Conservation (phyloP, 2,113 vertebrate species). For the Synchiropus splendidus region DNA sequence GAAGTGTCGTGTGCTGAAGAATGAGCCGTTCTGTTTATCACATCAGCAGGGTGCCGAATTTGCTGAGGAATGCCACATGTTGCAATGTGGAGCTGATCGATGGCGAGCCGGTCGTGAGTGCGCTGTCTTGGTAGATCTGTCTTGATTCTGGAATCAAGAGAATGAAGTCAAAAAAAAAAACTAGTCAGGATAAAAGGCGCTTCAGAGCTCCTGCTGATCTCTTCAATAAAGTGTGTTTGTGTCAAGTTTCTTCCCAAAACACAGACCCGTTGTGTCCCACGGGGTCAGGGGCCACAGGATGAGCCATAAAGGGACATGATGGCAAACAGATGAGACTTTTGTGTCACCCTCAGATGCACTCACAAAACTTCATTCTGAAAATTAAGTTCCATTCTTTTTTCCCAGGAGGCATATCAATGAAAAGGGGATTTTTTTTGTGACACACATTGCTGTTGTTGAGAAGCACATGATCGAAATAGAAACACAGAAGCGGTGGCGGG, state of each 20-base stretch:
- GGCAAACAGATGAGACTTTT: conserved; percentile 34
- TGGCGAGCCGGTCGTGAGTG: no score
- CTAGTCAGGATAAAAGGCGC: conserved; percentile 5
- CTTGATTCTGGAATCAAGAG: no score
- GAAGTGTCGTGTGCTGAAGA: conserved; percentile 29
- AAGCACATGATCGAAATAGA: no score
- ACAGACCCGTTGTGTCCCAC: conserved; percentile 40
- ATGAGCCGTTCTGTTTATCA: conserved; percentile 46
- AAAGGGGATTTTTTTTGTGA: no score
- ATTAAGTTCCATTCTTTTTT: background rate
- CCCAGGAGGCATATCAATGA: no score
- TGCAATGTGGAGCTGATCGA: conserved; percentile 42
- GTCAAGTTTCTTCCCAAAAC: conserved; percentile 35
- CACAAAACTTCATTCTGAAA: background rate
- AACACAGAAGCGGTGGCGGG: no score
- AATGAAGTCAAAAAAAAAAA: no score
- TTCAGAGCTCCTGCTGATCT: conserved; percentile 40
- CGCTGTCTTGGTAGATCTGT: conserved; percentile 7
- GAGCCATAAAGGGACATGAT: conserved; percentile 42
- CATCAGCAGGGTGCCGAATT: conserved; percentile 43
- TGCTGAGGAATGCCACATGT: conserved; percentile 45
- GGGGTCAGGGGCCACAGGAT: conserved; percentile 51
- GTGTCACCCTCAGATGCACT: conserved; percentile 4
- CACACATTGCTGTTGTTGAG: no score
- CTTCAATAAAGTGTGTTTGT: conserved; percentile 27